Conservation (phyloP, 2,888 invertebrate species). For the Phortica okadai region DNA sequence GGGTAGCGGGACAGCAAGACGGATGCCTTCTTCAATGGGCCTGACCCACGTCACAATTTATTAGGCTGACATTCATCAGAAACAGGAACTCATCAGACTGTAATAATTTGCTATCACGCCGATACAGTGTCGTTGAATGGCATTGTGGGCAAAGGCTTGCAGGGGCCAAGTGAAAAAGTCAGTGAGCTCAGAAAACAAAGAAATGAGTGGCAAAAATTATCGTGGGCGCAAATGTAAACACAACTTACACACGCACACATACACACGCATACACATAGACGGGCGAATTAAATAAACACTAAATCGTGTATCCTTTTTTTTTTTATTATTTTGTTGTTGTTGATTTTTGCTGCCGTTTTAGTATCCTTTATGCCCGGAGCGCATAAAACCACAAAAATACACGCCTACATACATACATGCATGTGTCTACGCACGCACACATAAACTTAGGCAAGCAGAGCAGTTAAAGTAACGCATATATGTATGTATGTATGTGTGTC, state of each 20-base stretch:
- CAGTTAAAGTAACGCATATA: background rate
- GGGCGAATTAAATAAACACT: conserved; percentile 3
- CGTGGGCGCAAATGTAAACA: background rate
- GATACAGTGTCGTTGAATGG: conserved; percentile 46
- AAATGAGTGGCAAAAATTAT: background rate
- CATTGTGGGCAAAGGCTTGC: too few species aligned
- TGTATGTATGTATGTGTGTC: conserved; percentile 7
- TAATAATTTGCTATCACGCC: conserved; percentile 68
- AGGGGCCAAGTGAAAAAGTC: too few species aligned
- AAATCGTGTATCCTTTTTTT: conserved; percentile 15
- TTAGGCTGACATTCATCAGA: conserved; percentile 64
- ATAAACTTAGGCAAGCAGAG: background rate
- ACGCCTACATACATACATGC: background rate
- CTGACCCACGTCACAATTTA: conserved; percentile 63
- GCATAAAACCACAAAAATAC: conserved; percentile 19
- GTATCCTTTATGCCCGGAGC: conserved; percentile 10
- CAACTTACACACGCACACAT: background rate
- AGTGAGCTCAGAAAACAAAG: background rate
- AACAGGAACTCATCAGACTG: conserved; percentile 64
- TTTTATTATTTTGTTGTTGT: background rate
- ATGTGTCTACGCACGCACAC: background rate
- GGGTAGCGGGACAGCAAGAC: background rate
- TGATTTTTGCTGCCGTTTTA: background rate
- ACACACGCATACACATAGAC: background rate
- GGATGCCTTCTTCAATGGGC: background rate